Percentiles rank a stretch among this genome's conserved stretches.
phyloP scores from a whole-genome alignment of 2,113 vertebrate species.

The Motacilla alba region DNA sequence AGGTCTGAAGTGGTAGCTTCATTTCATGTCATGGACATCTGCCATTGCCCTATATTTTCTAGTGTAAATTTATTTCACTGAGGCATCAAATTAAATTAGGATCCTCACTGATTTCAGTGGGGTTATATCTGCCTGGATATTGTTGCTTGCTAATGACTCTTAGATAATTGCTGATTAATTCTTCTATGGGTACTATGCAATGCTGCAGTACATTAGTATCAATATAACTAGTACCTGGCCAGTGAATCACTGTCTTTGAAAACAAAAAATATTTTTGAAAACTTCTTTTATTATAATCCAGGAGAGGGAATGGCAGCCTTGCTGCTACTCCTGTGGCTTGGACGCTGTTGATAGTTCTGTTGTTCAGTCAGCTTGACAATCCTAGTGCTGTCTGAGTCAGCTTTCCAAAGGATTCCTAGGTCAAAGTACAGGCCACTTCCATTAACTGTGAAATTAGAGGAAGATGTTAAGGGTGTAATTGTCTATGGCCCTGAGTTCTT shows the following conservation, averaged over 20 bases:
- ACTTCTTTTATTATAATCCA: background rate
- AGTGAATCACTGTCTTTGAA: background rate
- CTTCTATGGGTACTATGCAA: background rate
- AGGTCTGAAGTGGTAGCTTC: background rate
- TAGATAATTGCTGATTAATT: background rate
- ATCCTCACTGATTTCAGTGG: background rate
- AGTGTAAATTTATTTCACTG: background rate
- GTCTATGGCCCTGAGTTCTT: background rate
- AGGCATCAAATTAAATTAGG: background rate
- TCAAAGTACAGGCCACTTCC: background rate
- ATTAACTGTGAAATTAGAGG: constrained; percentile 2
- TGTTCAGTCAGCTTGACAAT: background rate
- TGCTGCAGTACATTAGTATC: background rate
- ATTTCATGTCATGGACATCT: background rate
- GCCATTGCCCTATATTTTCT: background rate
- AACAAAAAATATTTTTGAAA: background rate
- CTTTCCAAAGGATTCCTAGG: background rate
- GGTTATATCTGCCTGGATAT: background rate
- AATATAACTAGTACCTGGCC: background rate
- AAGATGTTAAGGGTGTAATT: background rate
- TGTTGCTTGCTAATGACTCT: background rate
- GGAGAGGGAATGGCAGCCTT: background rate
- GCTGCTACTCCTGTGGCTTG: background rate
- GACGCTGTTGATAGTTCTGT: background rate
- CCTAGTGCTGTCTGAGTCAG: background rate